Evolutionary conservation across 1,140 invertebrate species (phyloP).

Genomic region (Lepidotrigona ventralis): DNA sequence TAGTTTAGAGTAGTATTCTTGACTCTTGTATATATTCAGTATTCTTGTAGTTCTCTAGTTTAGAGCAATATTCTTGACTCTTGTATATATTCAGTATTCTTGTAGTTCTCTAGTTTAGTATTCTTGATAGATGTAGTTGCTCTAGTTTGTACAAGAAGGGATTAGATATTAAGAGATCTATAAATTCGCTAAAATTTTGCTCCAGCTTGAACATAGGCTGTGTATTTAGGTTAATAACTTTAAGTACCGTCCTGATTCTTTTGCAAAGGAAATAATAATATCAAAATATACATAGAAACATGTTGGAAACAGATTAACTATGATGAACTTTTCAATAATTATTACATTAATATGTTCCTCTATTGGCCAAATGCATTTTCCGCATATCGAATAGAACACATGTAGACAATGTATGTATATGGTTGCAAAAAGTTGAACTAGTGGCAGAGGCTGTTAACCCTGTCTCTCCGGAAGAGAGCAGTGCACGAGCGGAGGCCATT

Average conservation of each 20-base stretch:
- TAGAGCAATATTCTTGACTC: too few species aligned
- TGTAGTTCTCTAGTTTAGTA: too few species aligned
- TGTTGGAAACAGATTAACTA: background rate
- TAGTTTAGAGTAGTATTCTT: too few species aligned
- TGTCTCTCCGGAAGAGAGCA: conserved; percentile 30
- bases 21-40: too few species aligned
- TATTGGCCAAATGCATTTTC: conserved; percentile 7
- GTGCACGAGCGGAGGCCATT: conserved; percentile 44
- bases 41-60: too few species aligned
- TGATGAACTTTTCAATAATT: background rate
- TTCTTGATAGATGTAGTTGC: too few species aligned
- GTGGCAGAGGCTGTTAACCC: conserved; percentile 54
- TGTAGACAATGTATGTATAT: background rate
- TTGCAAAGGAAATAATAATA: background rate
- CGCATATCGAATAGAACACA: conserved; percentile 3
- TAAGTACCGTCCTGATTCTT: background rate
- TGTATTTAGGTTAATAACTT: background rate
- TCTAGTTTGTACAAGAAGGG: too few species aligned
- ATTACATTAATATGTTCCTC: background rate
- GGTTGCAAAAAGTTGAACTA: background rate
- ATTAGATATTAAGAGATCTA: too few species aligned
- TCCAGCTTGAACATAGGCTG: background rate
- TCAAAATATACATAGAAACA: background rate
- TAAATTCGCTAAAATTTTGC: background rate
- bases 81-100: too few species aligned